Evolutionary conservation across 2,888 invertebrate species (phyloP).

Genomic region (Dascillus cervinus): DNA sequence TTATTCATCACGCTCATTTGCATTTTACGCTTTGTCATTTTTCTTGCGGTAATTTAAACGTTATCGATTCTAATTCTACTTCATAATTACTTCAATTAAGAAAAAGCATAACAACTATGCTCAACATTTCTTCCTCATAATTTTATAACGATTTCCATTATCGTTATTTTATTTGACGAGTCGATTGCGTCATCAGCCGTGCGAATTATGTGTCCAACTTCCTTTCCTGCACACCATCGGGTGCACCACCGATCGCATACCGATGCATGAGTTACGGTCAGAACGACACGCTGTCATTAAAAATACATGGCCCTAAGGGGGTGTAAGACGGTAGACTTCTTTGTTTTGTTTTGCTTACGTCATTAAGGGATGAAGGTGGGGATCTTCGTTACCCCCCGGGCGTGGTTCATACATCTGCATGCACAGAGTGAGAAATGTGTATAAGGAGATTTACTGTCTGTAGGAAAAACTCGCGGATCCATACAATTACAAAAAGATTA

Average conservation of each 20-base stretch:
- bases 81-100: constrained; percentile 35
- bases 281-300: no score
- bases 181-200: no score
- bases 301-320: constrained; percentile 21
- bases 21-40: constrained; percentile 9
- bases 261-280: no score
- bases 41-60: constrained; percentile 11
- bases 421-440: constrained; percentile 13
- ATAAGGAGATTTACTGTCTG: constrained; percentile 9
- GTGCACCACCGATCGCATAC: no score
- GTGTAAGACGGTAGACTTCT: constrained; percentile 33
- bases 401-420: constrained; percentile 25
- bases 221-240: no score
- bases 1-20: constrained; percentile 8
- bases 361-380: constrained; percentile 42
- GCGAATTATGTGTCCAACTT: no score
- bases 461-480: no score
- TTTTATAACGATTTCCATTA: no score
- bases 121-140: no score
- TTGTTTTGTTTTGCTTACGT: constrained; percentile 50
- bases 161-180: no score
- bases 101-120: constrained; percentile 27
- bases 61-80: constrained; percentile 30
- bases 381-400: constrained; percentile 24
- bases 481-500: no score